Evolutionary conservation across 2,888 invertebrate species (phyloP).

Genomic region (Copidosoma aretas): DNA sequence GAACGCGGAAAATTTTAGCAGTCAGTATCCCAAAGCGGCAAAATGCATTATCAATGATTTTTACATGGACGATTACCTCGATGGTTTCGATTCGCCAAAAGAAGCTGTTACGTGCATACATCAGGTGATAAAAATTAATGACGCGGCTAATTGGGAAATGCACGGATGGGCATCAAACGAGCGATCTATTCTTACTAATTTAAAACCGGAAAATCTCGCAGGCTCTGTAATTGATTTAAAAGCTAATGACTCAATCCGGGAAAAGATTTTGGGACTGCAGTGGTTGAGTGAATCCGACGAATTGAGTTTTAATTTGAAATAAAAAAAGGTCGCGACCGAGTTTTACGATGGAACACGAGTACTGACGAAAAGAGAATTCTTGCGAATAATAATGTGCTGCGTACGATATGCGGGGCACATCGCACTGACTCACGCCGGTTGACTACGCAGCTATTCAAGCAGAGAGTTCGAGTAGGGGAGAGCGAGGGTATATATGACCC

Average conservation of each 20-base stretch:
- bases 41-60: background rate
- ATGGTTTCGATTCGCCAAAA: background rate
- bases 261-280: constrained; percentile 7
- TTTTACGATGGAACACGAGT: background rate
- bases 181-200: background rate
- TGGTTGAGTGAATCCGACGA: constrained; percentile 1
- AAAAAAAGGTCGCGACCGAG: background rate
- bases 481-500: too few relatives aligned
- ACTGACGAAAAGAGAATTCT: constrained; percentile 14
- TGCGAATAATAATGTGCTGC: constrained; percentile 1
- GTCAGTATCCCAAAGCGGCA: background rate
- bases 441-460: too few relatives aligned
- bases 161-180: constrained; percentile 11
- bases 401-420: too few relatives aligned
- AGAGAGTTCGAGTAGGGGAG: too few relatives aligned
- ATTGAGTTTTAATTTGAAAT: constrained; percentile 1
- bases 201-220: background rate
- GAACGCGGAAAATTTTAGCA: constrained; percentile 1
- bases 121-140: constrained; percentile 9
- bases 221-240: background rate
- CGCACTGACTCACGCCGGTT: too few relatives aligned
- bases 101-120: background rate
- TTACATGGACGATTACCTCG: constrained; percentile 2
- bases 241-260: background rate
- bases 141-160: constrained; percentile 4